Percentiles rank a stretch among this genome's conserved stretches.
These are phyloP conservation scores for Syndactyla subalaris DNA, from an alignment of 2,797 vertebrate species.

Conservation along the genomic window DNA sequence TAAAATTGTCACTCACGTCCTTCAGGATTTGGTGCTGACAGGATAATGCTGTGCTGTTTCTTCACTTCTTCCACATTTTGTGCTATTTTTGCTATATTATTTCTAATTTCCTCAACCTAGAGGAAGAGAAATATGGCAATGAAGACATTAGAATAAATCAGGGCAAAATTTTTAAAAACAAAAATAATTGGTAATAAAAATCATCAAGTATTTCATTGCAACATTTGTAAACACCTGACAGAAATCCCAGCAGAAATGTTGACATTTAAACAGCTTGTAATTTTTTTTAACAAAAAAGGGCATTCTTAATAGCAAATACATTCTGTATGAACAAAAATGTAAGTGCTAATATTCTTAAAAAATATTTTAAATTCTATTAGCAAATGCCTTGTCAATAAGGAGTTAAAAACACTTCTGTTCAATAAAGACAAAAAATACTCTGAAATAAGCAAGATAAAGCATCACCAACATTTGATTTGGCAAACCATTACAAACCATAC, in stretches of 20 bases:
- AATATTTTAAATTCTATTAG: neutral
- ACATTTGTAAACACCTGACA: neutral
- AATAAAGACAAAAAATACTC: neutral
- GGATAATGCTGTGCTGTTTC: constrained; percentile 92
- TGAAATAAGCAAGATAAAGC: neutral
- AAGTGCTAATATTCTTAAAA: neutral
- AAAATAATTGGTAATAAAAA: neutral
- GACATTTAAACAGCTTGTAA: neutral
- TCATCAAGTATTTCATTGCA: neutral
- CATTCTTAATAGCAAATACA: neutral
- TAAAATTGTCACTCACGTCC: constrained; percentile 81
- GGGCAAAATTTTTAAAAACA: neutral
- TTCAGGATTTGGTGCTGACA: constrained; percentile 92
- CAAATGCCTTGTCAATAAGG: neutral
- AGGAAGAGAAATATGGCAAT: neutral
- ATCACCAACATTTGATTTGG: neutral
- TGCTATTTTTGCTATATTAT: constrained; percentile 84
- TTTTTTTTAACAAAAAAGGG: accelerated
- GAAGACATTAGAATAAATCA: neutral
- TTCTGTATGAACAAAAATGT: neutral
- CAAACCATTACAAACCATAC: neutral
- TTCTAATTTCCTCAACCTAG: constrained; percentile 92
- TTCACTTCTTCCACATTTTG: constrained; percentile 90
- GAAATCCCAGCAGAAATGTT: neutral
- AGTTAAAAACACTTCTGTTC: neutral